Conservation (phyloP, 1,140 invertebrate genomes). For the Physella acuta region DNA sequence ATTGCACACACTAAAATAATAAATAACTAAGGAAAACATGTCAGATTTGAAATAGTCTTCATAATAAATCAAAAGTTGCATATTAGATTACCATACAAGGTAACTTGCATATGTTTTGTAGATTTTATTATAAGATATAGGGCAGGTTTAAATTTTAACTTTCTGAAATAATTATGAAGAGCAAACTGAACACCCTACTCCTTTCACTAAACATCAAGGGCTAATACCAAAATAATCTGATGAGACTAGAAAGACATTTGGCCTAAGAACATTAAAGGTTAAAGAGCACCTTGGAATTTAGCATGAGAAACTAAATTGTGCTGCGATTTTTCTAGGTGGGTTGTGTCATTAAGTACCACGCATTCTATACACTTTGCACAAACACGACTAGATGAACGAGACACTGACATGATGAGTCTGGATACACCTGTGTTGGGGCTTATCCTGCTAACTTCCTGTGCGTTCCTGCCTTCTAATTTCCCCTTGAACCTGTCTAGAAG, state of each 20-base stretch:
- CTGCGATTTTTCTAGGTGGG: not conserved
- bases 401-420: not conserved
- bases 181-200: too few relatives aligned
- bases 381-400: too few relatives aligned
- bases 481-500: constrained; percentile 1
- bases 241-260: not conserved
- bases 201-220: too few relatives aligned
- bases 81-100: too few relatives aligned
- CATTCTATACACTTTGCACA: not conserved
- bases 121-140: too few relatives aligned
- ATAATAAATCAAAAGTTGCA: too few relatives aligned
- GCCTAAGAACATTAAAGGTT: not conserved
- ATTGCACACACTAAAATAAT: too few relatives aligned
- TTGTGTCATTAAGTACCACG: not conserved
- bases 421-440: constrained; percentile 25
- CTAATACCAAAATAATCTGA: not conserved
- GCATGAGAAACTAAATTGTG: constrained; percentile 9
- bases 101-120: too few relatives aligned
- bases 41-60: too few relatives aligned
- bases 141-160: too few relatives aligned
- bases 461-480: not conserved
- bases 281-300: constrained; percentile 16
- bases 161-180: too few relatives aligned
- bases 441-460: not conserved
- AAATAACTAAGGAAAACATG: too few relatives aligned